These are phyloP conservation scores for Catamblyrhynchus diadema DNA, from an alignment of 2,797 vertebrate genomes.

Conservation along the genomic window DNA sequence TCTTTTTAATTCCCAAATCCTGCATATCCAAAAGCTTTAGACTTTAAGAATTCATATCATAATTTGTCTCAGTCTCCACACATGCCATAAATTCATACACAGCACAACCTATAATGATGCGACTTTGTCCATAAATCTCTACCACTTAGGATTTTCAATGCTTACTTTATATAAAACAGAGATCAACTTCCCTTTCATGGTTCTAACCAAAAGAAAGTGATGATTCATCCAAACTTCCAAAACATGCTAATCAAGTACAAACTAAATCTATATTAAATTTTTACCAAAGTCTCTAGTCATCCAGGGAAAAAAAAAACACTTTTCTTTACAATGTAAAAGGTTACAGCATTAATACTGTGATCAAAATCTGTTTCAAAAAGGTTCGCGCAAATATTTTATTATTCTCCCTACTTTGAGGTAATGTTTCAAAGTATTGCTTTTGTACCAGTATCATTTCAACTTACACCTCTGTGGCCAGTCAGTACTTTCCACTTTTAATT, in stretches of 20 bases:
- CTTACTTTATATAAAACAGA: background rate
- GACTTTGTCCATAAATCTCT: background rate
- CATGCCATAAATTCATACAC: background rate
- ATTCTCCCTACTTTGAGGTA: background rate
- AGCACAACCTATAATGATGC: background rate
- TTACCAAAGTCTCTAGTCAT: background rate
- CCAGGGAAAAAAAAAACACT: background rate
- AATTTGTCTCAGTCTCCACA: background rate
- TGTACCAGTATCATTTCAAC: background rate
- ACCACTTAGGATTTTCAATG: background rate
- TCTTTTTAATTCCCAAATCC: background rate
- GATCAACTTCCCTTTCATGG: background rate
- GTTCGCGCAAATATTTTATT: background rate
- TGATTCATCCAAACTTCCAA: background rate
- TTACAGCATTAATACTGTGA: background rate
- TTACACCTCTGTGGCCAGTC: background rate
- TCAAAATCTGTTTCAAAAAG: background rate
- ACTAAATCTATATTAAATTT: background rate
- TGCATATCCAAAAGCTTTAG: background rate
- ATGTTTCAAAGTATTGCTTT: background rate
- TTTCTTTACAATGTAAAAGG: background rate
- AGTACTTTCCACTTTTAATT: background rate
- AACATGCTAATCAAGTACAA: fast-evolving
- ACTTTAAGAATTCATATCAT: background rate
- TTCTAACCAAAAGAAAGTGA: background rate